These are phyloP conservation scores for Aphis gossypii DNA, from an alignment of 1,140 invertebrate genomes.

Conservation along the genomic window DNA sequence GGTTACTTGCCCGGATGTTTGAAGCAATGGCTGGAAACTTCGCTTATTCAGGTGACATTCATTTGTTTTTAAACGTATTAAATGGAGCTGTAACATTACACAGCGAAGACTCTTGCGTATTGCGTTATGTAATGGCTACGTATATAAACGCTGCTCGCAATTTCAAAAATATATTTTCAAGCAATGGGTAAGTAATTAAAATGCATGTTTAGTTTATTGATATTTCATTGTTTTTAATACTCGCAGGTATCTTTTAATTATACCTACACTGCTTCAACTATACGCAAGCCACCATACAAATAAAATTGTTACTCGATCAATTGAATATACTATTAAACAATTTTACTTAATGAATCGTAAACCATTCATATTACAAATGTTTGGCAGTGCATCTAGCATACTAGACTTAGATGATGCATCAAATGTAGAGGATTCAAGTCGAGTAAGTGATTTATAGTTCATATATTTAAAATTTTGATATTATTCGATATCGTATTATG, in stretches of 20 bases:
- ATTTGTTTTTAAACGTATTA: conserved; percentile 96
- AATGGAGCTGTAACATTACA: conserved; percentile 97
- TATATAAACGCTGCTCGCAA: conserved; percentile 97
- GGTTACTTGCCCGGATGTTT: conserved; percentile 96
- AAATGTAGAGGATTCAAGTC: conserved; percentile 84
- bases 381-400: conserved; percentile 95
- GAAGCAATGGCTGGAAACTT: conserved; percentile 98
- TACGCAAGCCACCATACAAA: conserved; percentile 99
- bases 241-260: conserved; percentile 89
- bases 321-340: conserved; percentile 98
- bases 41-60: conserved; percentile 96
- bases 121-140: conserved; percentile 94
- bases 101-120: conserved; percentile 93
- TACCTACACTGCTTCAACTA: conserved; percentile 94
- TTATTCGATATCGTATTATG: background rate
- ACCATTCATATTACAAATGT: conserved; percentile 98
- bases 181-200: conserved; percentile 77
- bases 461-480: background rate
- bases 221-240: background rate
- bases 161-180: conserved; percentile 99
- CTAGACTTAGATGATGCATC: conserved; percentile 90
- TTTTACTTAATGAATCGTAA: conserved; percentile 98
- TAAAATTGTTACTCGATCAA: conserved; percentile 89
- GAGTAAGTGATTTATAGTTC: conserved; percentile 17
- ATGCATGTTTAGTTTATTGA: no score